phyloP scores from a whole-genome alignment of 2,888 invertebrate species.

The Pseudanteris insignis region DNA sequence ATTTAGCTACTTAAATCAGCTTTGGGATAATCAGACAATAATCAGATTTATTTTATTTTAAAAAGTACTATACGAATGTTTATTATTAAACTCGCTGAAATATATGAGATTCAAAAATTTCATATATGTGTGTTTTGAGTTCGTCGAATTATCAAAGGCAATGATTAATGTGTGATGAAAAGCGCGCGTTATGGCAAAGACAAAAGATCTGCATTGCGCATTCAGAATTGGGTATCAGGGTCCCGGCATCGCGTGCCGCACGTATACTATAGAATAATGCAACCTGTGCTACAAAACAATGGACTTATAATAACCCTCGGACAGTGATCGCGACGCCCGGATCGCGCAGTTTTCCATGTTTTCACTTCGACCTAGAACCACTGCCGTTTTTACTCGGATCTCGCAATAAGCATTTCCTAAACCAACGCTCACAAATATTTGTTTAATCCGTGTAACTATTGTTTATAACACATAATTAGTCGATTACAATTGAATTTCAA shows the following conservation, averaged over 20 bases:
- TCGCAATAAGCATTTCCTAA: conserved; percentile 31
- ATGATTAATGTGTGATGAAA: conserved; percentile 33
- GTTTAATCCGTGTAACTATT: no score
- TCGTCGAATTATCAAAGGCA: conserved; percentile 21
- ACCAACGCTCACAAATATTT: conserved; percentile 27
- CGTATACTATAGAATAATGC: conserved; percentile 37
- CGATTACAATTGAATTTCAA: no score
- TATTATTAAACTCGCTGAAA: no score
- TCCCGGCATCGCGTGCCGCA: conserved; percentile 40
- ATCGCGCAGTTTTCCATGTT: conserved; percentile 46
- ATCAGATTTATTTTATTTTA: no score
- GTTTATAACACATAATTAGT: no score
- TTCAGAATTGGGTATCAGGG: conserved; percentile 34
- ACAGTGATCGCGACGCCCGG: conserved; percentile 45
- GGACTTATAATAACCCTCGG: conserved; percentile 45
- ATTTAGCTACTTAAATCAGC: no score
- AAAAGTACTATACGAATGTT: no score
- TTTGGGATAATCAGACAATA: no score
- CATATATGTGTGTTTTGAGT: conserved; percentile 19
- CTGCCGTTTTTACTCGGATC: conserved; percentile 43
- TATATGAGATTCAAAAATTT: no score
- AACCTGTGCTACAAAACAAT: conserved; percentile 39
- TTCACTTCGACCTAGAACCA: conserved; percentile 47
- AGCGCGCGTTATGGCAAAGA: conserved; percentile 19
- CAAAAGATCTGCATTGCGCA: conserved; percentile 35